Percentiles rank a stretch among this genome's conserved stretches.
Evolutionary conservation across 2,113 vertebrate genomes (phyloP).

Genomic region (Rhinoptilus africanus): DNA sequence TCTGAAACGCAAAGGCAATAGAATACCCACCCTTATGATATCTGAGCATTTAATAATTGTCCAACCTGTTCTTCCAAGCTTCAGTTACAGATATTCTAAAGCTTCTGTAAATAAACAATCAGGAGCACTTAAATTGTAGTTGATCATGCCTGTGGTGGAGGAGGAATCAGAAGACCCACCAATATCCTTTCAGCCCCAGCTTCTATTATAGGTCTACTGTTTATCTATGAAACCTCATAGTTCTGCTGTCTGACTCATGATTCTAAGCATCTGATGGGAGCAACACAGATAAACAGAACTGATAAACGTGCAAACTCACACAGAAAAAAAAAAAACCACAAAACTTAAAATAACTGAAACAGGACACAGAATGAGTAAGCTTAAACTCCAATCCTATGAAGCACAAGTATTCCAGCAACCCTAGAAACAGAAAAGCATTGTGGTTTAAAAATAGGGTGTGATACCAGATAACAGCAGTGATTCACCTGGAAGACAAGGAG

Average conservation of each 20-base stretch:
- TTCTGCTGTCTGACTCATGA: neutral
- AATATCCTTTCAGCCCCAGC: neutral
- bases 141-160: neutral
- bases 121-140: neutral
- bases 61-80: neutral
- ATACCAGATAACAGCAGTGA: conserved; percentile 59
- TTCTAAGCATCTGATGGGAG: neutral
- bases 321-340: neutral
- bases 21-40: neutral
- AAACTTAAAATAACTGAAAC: neutral
- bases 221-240: neutral
- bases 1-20: neutral
- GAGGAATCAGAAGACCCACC: neutral
- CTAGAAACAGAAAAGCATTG: conserved; percentile 20
- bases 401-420: neutral
- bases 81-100: neutral
- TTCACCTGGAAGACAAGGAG: conserved; percentile 40
- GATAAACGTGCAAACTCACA: neutral
- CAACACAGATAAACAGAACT: neutral
- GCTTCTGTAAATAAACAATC: neutral
- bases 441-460: conserved; percentile 57
- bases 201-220: neutral
- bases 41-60: neutral
- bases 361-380: neutral
- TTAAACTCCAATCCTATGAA: neutral